Evolutionary conservation across 2,113 vertebrate species (phyloP), one percentile per base, ranked within the genome.

Genomic region (Glaucomys volans): DNA sequence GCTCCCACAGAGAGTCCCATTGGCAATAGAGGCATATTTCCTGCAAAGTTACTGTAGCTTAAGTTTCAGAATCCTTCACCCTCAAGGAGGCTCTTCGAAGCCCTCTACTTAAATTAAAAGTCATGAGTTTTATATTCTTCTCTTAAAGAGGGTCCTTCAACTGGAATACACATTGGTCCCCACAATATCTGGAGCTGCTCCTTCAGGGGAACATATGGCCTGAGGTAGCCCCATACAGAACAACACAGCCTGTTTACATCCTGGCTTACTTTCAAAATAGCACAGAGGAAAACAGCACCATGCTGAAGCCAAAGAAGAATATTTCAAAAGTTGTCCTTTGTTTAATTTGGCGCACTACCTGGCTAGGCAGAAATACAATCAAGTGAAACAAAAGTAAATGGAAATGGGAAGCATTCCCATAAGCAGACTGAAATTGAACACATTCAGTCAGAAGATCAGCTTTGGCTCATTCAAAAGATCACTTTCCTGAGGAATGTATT

Each of bases 361-460:
- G 44, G 66, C 28, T 37, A 90, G 69, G 87, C 52, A 90, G 90
- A 96, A 81, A 91, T 30, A 52, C 12, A 96, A 42, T 87, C 44
- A 84, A 91, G 26, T 54, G 28, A 62, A 81, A 50, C 17, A 69
- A 57, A 90, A 85, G 59, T 59, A 12, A 71, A 71, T 57, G 66
- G 42, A 87, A 79, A 85, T 30, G 35, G 40, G 81, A 89, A 87
- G 28, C 35, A 30, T 88, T 77, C 67, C 87, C n/a, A 9, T 54
- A n/a, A 83, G 44, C 54, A 59, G 20, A 37, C 64, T 52, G 50
- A 69, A 62, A 62, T 17, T 6, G 32, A 74, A 50, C 14, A 32
- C 5, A 0, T 74, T 37, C 67, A 76, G 57, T 82, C 10, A 20
- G 59, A 50, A 81, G 59, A 4, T 62, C 50, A 66, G 77, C 40